Percentiles rank a stretch among this genome's conserved stretches.
Conservation (phyloP, 2,797 vertebrate species). For the Liparis tanakae region DNA sequence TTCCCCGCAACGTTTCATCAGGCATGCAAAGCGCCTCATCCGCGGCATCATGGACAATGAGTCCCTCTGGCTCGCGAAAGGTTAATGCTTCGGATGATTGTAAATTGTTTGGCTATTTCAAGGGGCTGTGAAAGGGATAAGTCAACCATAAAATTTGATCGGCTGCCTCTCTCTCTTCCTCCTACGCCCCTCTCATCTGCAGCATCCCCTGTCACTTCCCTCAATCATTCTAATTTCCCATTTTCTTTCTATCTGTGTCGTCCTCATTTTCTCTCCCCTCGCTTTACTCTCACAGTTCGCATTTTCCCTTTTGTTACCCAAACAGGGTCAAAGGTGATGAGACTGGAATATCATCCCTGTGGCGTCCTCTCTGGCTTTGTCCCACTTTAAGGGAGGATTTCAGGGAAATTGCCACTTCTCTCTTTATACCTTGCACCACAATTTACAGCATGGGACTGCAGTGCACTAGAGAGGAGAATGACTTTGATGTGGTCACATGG, state of each 20-base stretch:
- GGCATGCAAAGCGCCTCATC: conserved; percentile 63
- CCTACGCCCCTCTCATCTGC: conserved; percentile 40
- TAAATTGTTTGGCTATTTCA: conserved; percentile 80
- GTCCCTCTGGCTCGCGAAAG: conserved; percentile 70
- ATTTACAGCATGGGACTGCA: conserved; percentile 20
- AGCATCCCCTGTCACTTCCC: conserved; percentile 43
- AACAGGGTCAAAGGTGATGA: conserved; percentile 38
- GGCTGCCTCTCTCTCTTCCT: conserved; percentile 41
- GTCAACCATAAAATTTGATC: conserved; percentile 78
- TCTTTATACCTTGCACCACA: conserved; percentile 19
- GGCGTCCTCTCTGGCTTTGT: neutral
- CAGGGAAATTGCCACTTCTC: neutral
- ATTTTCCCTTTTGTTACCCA: conserved; percentile 13
- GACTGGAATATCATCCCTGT: conserved; percentile 13
- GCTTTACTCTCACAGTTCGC: conserved; percentile 8
- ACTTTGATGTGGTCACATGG: conserved; percentile 37
- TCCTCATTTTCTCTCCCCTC: conserved; percentile 30
- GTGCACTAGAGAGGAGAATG: conserved; percentile 14
- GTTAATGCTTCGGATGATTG: conserved; percentile 80
- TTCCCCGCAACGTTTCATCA: conserved; percentile 56
- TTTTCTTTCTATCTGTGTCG: conserved; percentile 20
- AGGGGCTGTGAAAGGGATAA: conserved; percentile 67
- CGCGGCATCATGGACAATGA: conserved; percentile 56
- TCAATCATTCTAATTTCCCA: conserved; percentile 53
- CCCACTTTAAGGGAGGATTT: conserved; percentile 25